Base-by-base conservation (phyloP, 2,113 vertebrate species). In the Hippocampus zosterae region DNA sequence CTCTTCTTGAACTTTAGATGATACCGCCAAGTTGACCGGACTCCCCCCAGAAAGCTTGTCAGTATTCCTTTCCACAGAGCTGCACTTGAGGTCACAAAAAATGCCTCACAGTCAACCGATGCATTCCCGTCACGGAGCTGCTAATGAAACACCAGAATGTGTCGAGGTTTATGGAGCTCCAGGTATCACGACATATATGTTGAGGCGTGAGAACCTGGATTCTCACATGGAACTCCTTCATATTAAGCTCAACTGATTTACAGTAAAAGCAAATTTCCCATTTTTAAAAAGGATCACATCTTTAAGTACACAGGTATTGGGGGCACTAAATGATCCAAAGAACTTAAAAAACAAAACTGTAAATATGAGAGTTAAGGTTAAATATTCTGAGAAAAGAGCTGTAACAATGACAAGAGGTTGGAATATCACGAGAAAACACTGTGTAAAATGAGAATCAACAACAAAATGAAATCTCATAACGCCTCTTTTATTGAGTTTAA, bases 71-170 rank as follows among this genome's bases (percentile, higher is more conserved):
- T 73, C 57, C 80, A 48, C 8, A 3, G 21, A 29, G 52, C 33
- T 6, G 7, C 8, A 41, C 61, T 53, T 8, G 8, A 69, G 29
- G 69, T 70, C 68, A 11, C 12, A 46, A 64, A 59, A 66, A 64
- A 46, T 23, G 44, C 37, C 75, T 78, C 59, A 69, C 62, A 68
- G 71, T 70, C 61, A 29, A 41, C 65, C 3, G 10, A 10, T 46
- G 50, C 65, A 81, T 84, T 82, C 75, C 79, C 85, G 65, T 77
- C 84, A 82, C 73, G 52, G 27, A 60, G 64, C 57, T 33, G 56
- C 77, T 80, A 89, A 89, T 89, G 79, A 82, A 84, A 85, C 76
- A 66, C 41, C 40, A 27, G 59, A 27, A 62, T 73, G 76, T 67
- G 70, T 21, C 11, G 65, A 68, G 65, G 68, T 59, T 75, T 37